Base-by-base conservation (phyloP, 2,113 vertebrate genomes). In the Muntiacus muntjak region DNA sequence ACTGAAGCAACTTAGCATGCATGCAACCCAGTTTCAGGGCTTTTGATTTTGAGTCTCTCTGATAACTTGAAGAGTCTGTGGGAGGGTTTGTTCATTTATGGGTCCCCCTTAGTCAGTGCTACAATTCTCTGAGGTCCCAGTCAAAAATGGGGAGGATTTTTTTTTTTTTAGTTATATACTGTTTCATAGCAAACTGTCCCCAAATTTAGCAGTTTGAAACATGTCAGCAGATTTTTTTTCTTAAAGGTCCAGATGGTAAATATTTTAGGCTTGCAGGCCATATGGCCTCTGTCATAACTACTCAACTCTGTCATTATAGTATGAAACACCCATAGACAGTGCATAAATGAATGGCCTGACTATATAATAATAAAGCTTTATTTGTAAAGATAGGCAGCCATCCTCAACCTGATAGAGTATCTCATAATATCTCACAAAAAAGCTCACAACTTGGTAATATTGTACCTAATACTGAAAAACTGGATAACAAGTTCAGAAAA, bases 341-440 rank as follows among this genome's bases (percentile, higher is more conserved):
- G 8, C 55, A 74, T 84, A 93, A 97, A 62, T 64, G 36, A 95
- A 71, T 62, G 30, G 2, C 33, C 55, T 71, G 23, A 52, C 76
- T 90, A 3, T 64, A 40, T 93, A 86, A 81, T 74, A 64, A 36
- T 91, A 88, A 91, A 79, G 33, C 83, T 92, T 95, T 88, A 96
- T 93, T 95, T 91, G 67, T 23, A 85, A 88, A 97, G 64, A 52
- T 28, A 82, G 33, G 60, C 45, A 89, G 40, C 85, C 64, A 64
- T 62, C 23, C 17, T 87, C 64, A 95, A 71, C 21, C 30, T 85
- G 45, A 82, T 25, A 71, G 45, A 16, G 7, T 26, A 91, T 55
- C n/a, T 64, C 47, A 50, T 13, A 50, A 50, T 50, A 13, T 50
- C 47, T 50, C 12, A 1, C 36, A 17, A 50, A 87, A 79, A 60